Base-by-base conservation (phyloP, 2,797 vertebrate genomes). In the Eutrigla gurnardus region DNA sequence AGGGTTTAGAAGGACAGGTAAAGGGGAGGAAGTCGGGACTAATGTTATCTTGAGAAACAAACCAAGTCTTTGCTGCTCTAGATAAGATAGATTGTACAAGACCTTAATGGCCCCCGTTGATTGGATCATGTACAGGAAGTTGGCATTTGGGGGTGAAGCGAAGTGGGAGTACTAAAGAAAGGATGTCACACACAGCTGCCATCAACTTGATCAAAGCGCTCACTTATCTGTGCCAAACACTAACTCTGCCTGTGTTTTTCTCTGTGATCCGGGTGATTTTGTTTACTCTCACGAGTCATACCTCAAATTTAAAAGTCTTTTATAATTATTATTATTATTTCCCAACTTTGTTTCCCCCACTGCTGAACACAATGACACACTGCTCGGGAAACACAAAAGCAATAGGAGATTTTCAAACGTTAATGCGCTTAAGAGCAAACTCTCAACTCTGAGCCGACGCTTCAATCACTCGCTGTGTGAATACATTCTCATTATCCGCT, bases 31-130 rank as follows among this genome's bases (percentile, higher is more conserved):
- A 91, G 81, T 75, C 47, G 4, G 55, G 35, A 15, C 79, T 88
- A 90, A 87, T 81, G 80, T 86, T 89, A 93, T 94, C 91, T 84
- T 6, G 46, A 50, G 77, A 86, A 87, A 82, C 91, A 90, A 94
- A 89, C 77, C 33, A 37, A 89, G 89, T 82, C 82, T 86, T 77
- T 74, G 77, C 57, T 79, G 46, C 65, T 78, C 63, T 65, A 84
- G 93, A 92, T 94, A 91, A 88, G 82, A 83, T 72, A 65, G 77
- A 82, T 88, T 80, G 81, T 78, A 80, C 63, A 78, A 63, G 77
- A 76, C 69, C 83, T 78, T 54, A 45, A 80, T 72, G 72, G 73
- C 75, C 61, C 57, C 73, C 32, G 47, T 74, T 89, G 87, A 82
- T 86, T 80, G 82, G 75, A 76, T 77, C 74, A 70, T 82, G 82